Base-by-base conservation (phyloP, 2,113 vertebrate genomes). In the Psephotus haematonotus region DNA sequence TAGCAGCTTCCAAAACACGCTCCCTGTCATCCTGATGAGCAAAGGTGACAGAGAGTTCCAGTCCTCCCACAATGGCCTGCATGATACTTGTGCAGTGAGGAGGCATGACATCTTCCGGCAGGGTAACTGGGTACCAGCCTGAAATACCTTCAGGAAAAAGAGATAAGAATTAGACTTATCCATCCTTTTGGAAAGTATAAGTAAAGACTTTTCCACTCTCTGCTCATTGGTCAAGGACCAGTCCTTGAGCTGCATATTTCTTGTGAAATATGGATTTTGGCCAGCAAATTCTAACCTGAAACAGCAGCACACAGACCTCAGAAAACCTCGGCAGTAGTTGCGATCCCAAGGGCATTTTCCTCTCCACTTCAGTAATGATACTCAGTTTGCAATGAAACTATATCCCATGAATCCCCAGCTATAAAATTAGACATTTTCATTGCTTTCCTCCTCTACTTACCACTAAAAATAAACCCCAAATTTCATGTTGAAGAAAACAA, bases 111-210 rank as follows among this genome's bases (percentile, higher is more conserved):
- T 98, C 97, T 44, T 97, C 97, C 11, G 98, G 79, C 3, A 97
- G 69, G 43, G 97, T 96, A 31, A 99, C 82, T 7, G 98, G 98
- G 97, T 98, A 99, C 99, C 99, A 99, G 92, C 99, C 99, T 41
- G 98, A 98, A 74, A 99, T 98, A 31, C 99, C 99, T 99, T 62
- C 6, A 59, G 49, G 57, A 27, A 90, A 16, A 41, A 77, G 17
- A 86, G 29, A 19, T 1, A 33, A 4, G 4, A 18, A 3, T 70
- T 3, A 59, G 63, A 33, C 10, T 53, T 5, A 17, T 3, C 16
- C 35, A 7, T 22, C 39, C 62, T 46, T 10, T 14, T 7, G 9
- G 41, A 78, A 82, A 91, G 27, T 0, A 6, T 6, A 62, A 13
- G 3, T 6, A 17, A 41, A n/a, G 28, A 27, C 20, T 3, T 29